Evolutionary conservation across 2,113 vertebrate species (phyloP).

Genomic region (Gallinago undulata): DNA sequence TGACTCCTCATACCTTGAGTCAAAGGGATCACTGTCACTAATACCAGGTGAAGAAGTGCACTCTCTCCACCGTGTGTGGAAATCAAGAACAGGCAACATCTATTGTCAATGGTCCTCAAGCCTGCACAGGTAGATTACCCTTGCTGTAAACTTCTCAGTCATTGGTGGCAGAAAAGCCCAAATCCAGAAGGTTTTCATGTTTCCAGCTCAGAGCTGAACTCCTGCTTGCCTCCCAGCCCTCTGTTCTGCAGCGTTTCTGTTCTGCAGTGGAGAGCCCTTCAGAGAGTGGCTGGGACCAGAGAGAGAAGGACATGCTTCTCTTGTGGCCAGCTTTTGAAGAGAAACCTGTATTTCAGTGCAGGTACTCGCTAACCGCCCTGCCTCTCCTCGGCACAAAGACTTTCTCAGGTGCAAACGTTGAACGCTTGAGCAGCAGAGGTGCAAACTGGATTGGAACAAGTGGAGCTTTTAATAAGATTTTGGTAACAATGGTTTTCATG

Average conservation of each 20-base stretch:
- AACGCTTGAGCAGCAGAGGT: background rate
- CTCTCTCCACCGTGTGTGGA: background rate
- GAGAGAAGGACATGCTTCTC: background rate
- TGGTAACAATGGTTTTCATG: conserved; percentile 42
- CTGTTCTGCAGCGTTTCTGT: background rate
- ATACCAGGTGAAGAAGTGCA: background rate
- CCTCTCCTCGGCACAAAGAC: background rate
- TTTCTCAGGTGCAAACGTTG: background rate
- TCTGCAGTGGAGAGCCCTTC: background rate
- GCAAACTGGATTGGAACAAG: background rate
- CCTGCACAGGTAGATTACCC: background rate
- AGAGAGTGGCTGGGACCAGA: background rate
- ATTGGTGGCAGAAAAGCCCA: background rate
- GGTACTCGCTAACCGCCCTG: background rate
- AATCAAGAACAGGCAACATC: background rate
- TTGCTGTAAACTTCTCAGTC: accelerated
- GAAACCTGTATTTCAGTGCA: background rate
- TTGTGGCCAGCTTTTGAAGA: background rate
- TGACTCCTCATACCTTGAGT: background rate
- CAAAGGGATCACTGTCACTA: background rate
- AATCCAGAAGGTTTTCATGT: background rate
- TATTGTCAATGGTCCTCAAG: background rate
- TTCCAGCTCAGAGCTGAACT: background rate
- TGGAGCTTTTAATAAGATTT: conserved; percentile 64
- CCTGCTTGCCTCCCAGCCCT: background rate